These are phyloP conservation scores for Xiphophorus maculatus DNA, from an alignment of 2,113 vertebrate species.

Conservation along the genomic window DNA sequence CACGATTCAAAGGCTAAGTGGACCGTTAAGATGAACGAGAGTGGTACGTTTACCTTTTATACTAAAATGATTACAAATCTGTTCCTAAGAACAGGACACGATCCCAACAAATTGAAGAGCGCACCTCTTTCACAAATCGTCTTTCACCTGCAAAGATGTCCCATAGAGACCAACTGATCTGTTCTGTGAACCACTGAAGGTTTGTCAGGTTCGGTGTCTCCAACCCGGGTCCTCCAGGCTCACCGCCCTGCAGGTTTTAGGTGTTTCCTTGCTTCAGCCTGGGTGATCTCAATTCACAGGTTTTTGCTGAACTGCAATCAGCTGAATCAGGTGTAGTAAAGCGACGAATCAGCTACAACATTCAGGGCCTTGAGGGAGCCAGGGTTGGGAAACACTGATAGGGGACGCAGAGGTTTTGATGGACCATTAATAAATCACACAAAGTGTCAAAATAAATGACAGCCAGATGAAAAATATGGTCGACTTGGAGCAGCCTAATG, in stretches of 20 bases:
- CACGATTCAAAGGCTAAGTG: slow-evolving; percentile 81
- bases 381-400: too few relatives aligned
- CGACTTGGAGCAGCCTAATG: background rate
- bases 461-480: background rate
- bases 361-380: too few relatives aligned
- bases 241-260: too few relatives aligned
- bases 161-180: background rate
- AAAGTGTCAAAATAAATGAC: background rate
- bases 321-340: background rate
- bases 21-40: slow-evolving; percentile 64
- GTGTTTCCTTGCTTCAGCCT: too few relatives aligned
- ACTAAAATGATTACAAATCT: too few relatives aligned
- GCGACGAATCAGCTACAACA: too few relatives aligned
- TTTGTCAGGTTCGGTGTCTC: background rate
- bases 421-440: background rate
- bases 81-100: slow-evolving; percentile 62
- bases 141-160: background rate
- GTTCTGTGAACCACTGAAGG: background rate
- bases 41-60: slow-evolving; percentile 71
- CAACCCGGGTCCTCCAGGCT: too few relatives aligned
- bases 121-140: too few relatives aligned
- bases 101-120: slow-evolving; percentile 59
- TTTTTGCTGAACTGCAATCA: too few relatives aligned
- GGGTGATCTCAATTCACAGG: too few relatives aligned
- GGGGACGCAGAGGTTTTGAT: too few relatives aligned